A percentile compares a stretch with the other conserved stretches of the same genome.
phyloP scores from a whole-genome alignment of 2,113 vertebrate species.

The Proterorhinus semilunaris region DNA sequence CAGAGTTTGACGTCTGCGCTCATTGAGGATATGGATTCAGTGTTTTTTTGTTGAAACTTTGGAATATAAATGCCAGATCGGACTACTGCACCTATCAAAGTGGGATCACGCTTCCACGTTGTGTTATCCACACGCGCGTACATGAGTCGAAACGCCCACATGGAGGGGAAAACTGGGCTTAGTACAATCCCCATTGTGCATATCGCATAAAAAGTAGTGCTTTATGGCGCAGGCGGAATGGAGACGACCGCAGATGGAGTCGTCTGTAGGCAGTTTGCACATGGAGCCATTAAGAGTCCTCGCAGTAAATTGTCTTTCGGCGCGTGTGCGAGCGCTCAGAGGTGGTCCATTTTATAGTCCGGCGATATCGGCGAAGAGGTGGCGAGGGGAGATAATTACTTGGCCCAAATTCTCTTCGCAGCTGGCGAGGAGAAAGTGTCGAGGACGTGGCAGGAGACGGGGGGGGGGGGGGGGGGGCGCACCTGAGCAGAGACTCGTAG shows the following conservation, averaged over 20 bases:
- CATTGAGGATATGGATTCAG: conserved; percentile 4
- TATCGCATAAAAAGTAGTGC: not conserved
- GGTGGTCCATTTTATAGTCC: not conserved
- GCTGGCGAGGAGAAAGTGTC: not conserved
- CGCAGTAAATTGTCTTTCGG: not conserved
- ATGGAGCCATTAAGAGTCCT: not conserved
- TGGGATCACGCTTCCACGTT: too few species aligned
- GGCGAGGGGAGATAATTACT: conserved; percentile 3
- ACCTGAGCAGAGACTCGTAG: not conserved
- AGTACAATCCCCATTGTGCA: not conserved
- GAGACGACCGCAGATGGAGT: not conserved
- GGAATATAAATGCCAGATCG: too few species aligned
- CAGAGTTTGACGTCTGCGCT: not conserved
- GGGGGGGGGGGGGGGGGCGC: too few species aligned
- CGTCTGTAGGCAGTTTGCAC: not conserved
- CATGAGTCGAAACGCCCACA: too few species aligned
- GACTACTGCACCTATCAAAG: too few species aligned
- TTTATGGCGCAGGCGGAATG: not conserved
- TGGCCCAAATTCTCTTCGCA: conserved; percentile 6
- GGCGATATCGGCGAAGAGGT: not conserved
- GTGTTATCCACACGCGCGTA: too few species aligned
- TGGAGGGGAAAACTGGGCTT: too few species aligned
- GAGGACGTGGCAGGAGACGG: not conserved
- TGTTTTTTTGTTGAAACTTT: too few species aligned
- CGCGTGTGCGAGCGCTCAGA: not conserved